Conservation (phyloP, 2,797 vertebrate species). For the Spinus pinus region DNA sequence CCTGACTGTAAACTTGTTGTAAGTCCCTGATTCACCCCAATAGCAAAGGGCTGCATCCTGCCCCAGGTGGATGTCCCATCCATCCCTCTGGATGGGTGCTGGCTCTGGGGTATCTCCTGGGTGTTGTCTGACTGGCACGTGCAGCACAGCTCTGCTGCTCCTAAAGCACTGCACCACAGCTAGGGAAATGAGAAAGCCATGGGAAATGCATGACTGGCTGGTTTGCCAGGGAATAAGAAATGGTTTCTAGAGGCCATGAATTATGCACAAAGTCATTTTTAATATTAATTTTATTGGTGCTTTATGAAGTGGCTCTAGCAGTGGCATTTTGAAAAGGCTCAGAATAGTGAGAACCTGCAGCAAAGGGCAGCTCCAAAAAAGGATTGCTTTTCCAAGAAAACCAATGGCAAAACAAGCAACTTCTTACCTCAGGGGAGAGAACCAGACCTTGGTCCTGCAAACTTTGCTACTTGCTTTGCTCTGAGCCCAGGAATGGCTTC, state of each 20-base stretch:
- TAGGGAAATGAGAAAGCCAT: not conserved
- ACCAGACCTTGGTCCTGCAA: not conserved
- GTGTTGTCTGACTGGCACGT: not conserved
- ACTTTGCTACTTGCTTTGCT: not conserved
- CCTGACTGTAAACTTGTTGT: not conserved
- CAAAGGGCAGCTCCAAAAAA: not conserved
- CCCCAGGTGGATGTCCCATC: not conserved
- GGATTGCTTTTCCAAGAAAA: not conserved
- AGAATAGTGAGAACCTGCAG: not conserved
- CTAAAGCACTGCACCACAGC: not conserved
- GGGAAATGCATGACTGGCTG: not conserved
- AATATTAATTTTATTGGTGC: conserved; percentile 11
- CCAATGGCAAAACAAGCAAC: not conserved
- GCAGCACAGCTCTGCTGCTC: not conserved
- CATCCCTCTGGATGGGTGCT: accelerated
- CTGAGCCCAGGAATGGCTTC: not conserved
- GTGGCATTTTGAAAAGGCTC: not conserved
- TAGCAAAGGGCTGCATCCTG: accelerated
- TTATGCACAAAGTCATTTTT: not conserved
- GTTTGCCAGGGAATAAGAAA: not conserved
- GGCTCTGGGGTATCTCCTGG: not conserved
- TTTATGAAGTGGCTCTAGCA: not conserved
- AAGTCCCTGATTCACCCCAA: not conserved
- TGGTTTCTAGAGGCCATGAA: conserved; percentile 17
- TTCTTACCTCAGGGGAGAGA: not conserved